Percentiles rank a stretch among this genome's conserved stretches.
Conservation (phyloP, 2,113 vertebrate genomes). For the Ochotona curzoniae region DNA sequence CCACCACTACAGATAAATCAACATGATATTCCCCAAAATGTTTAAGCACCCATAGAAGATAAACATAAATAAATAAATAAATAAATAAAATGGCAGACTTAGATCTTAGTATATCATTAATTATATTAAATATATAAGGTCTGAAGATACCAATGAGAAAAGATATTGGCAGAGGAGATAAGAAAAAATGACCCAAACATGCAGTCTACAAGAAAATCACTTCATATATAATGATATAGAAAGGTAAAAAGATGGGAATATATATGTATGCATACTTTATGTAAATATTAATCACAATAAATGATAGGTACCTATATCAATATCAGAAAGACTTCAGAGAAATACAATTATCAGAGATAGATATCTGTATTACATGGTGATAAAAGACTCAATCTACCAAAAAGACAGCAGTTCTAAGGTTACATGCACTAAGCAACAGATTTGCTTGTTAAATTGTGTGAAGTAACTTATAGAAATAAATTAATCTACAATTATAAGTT, state of each 20-base stretch:
- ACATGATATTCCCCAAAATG: constrained; percentile 3
- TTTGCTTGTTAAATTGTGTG: constrained; percentile 25
- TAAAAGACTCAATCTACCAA: not conserved
- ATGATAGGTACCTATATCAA: not conserved
- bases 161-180: not conserved
- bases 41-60: not conserved
- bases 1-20: not conserved
- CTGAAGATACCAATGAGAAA: constrained; percentile 5
- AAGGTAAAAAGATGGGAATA: not conserved
- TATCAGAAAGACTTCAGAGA: not conserved
- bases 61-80: constrained; percentile 18
- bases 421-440: not conserved
- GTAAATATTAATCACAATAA: constrained; percentile 22
- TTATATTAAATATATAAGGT: not conserved
- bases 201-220: constrained; percentile 4
- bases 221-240: not conserved
- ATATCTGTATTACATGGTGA: not conserved
- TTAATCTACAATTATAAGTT: not conserved
- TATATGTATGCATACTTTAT: not conserved
- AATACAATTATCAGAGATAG: constrained; percentile 3
- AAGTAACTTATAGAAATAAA: constrained; percentile 19
- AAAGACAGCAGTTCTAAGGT: not conserved
- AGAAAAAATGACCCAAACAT: not conserved
- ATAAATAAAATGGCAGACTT: not conserved
- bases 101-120: not conserved